A percentile compares a stretch with the other conserved stretches of the same genome.
Conservation (phyloP, 2,888 invertebrate species). For the Tetanocera ferruginea region DNA sequence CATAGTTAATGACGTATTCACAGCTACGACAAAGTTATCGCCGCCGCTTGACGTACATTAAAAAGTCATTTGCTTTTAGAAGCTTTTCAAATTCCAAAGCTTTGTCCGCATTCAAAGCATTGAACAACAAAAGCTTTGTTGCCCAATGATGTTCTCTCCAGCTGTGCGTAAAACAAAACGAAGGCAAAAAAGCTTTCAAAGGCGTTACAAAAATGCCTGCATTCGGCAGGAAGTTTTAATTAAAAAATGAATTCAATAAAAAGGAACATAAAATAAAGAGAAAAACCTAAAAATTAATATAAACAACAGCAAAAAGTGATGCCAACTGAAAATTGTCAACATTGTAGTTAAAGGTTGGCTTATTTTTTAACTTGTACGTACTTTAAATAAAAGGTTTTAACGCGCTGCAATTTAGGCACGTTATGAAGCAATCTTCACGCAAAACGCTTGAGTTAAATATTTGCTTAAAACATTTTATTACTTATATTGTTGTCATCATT, state of each 20-base stretch:
- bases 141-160: not conserved
- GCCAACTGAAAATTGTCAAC: not conserved
- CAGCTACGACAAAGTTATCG: too few species aligned
- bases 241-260: not conserved
- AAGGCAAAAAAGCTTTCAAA: constrained; percentile 2
- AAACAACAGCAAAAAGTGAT: too few species aligned
- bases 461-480: not conserved
- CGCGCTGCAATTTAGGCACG: constrained; percentile 37
- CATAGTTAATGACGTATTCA: too few species aligned
- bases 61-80: too few species aligned
- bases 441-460: constrained; percentile 5
- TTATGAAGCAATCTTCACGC: constrained; percentile 52
- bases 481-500: not conserved
- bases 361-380: not conserved
- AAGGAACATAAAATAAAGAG: not conserved
- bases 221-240: too few species aligned
- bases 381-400: too few species aligned
- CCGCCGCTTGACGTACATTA: too few species aligned
- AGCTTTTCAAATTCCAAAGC: too few species aligned
- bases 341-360: not conserved
- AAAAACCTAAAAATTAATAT: not conserved
- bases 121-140: too few species aligned
- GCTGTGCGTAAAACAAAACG: not conserved
- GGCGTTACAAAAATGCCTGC: not conserved
- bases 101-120: too few species aligned